These are phyloP conservation scores for Labia minor DNA, from an alignment of 2,888 invertebrate species.

Conservation along the genomic window DNA sequence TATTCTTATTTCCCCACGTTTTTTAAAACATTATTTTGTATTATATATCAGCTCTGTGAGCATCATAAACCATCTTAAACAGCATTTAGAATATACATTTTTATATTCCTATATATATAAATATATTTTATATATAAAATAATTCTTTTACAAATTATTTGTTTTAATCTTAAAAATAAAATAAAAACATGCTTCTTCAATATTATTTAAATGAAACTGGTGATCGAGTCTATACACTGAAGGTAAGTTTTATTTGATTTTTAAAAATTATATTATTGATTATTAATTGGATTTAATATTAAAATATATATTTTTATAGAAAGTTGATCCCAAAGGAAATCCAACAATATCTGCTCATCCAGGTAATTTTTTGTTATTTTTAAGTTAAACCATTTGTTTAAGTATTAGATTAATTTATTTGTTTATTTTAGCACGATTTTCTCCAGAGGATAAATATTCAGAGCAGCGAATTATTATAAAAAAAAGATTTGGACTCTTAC, in stretches of 20 bases:
- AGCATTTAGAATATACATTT: too few relatives aligned
- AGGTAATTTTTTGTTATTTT: constrained; percentile 26
- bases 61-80: too few relatives aligned
- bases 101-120: background rate
- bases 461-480: constrained; percentile 79
- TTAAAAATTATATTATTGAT: background rate
- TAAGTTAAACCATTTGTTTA: background rate
- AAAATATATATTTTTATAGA: constrained; percentile 34
- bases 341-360: constrained; percentile 48
- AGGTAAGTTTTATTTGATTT: constrained; percentile 32
- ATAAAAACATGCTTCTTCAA: constrained; percentile 43
- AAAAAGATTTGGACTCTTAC: constrained; percentile 74
- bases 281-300: background rate
- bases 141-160: too few relatives aligned
- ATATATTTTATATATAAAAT: background rate
- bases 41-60: too few relatives aligned
- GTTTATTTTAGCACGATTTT: constrained; percentile 70
- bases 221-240: constrained; percentile 44
- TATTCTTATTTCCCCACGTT: too few relatives aligned
- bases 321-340: constrained; percentile 38
- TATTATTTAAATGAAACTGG: constrained; percentile 41
- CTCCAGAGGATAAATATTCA: constrained; percentile 90
- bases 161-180: too few relatives aligned
- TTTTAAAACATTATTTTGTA: too few relatives aligned
- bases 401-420: constrained; percentile 21